A percentile compares a stretch with the other conserved stretches of the same genome.
Conservation (phyloP, 2,113 vertebrate genomes). For the Urocolius indicus region DNA sequence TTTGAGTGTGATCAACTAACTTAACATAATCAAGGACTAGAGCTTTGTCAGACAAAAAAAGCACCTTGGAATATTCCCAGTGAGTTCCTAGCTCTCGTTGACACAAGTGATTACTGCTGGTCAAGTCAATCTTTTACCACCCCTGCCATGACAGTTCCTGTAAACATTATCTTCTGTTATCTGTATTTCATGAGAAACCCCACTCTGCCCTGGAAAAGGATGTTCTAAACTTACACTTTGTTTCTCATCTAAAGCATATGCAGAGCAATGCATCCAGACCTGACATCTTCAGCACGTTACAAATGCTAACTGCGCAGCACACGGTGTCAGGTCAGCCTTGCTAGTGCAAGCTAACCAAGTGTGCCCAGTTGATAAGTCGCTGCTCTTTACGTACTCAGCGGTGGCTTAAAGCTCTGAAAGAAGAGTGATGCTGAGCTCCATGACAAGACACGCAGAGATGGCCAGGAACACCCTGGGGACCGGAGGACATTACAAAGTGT, state of each 20-base stretch:
- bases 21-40: not conserved
- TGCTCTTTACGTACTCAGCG: not conserved
- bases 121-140: not conserved
- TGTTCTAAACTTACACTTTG: not conserved
- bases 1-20: not conserved
- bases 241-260: not conserved
- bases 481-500: rapidly evolving
- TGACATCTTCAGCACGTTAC: not conserved
- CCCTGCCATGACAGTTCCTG: not conserved
- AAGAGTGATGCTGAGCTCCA: not conserved
- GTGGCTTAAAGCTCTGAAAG: not conserved
- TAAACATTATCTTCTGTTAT: not conserved
- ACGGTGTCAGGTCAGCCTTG: rapidly evolving
- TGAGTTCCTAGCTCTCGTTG: not conserved
- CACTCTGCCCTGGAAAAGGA: not conserved
- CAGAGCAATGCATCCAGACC: rapidly evolving
- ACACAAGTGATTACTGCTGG: not conserved
- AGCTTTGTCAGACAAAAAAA: not conserved
- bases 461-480: not conserved
- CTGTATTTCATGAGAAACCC: not conserved
- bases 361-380: rapidly evolving
- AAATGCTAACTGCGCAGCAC: not conserved
- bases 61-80: not conserved
- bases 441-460: rapidly evolving
- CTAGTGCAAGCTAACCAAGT: not conserved